A percentile compares a stretch with the other conserved stretches of the same genome.
Conservation (phyloP, 2,888 invertebrate genomes). For the Pasiphila rectangulata region DNA sequence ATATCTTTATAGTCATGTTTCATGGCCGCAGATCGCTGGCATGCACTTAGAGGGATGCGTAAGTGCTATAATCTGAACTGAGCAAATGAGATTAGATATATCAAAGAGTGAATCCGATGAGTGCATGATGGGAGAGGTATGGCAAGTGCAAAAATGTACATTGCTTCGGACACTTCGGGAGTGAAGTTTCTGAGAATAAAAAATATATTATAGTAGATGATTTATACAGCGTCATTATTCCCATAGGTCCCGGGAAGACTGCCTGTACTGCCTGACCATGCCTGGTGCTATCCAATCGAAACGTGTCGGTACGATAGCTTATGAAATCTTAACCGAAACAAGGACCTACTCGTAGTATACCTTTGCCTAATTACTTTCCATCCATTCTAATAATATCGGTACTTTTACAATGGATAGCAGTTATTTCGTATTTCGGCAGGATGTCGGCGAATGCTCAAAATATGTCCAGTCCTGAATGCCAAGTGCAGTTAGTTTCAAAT, state of each 20-base stretch:
- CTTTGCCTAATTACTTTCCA: too few relatives aligned
- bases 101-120: constrained; percentile 1
- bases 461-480: neutral
- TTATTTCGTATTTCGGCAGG: neutral
- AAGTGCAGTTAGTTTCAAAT: constrained; percentile 4
- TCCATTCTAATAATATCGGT: too few relatives aligned
- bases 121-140: neutral
- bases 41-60: constrained; percentile 16
- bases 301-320: too few relatives aligned
- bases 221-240: too few relatives aligned
- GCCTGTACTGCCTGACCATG: too few relatives aligned
- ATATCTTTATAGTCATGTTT: constrained; percentile 12
- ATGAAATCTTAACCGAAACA: too few relatives aligned
- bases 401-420: neutral
- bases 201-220: too few relatives aligned
- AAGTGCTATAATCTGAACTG: constrained; percentile 8
- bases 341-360: too few relatives aligned
- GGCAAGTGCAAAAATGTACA: neutral
- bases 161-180: too few relatives aligned
- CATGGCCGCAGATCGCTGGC: constrained; percentile 10
- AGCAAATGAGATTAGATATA: constrained; percentile 14
- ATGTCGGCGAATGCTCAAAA: constrained; percentile 13
- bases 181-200: neutral
- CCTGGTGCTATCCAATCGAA: too few relatives aligned
- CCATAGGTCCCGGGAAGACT: too few relatives aligned